Evolutionary conservation across 2,888 invertebrate genomes (phyloP).

Genomic region (Yponomeuta plumbellus): DNA sequence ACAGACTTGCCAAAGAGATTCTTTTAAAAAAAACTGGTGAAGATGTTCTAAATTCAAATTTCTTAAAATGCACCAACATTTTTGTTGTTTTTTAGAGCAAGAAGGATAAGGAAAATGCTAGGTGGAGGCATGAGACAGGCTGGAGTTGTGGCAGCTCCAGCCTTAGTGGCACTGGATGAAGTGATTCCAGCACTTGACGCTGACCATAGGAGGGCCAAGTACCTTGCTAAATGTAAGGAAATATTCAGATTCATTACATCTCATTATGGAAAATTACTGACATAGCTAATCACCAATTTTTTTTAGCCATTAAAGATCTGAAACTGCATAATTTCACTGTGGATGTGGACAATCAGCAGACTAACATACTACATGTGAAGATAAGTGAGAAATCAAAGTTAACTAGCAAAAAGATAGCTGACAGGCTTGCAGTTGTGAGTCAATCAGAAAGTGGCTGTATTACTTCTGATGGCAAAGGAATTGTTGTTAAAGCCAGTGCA

Average conservation of each 20-base stretch:
- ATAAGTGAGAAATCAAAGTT: conserved; percentile 62
- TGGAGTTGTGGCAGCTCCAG: conserved; percentile 89
- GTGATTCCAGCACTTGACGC: conserved; percentile 79
- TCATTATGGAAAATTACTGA: not conserved
- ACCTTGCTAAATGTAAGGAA: conserved; percentile 77
- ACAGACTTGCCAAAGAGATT: too few relatives aligned
- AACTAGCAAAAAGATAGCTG: conserved; percentile 68
- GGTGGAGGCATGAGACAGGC: conserved; percentile 92
- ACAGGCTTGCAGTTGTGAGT: conserved; percentile 63
- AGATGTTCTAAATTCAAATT: not conserved
- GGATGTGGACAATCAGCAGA: conserved; percentile 72
- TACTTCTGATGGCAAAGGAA: conserved; percentile 40
- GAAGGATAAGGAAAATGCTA: conserved; percentile 83
- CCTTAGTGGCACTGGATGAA: conserved; percentile 83
- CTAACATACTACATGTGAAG: conserved; percentile 81
- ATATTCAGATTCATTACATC: not conserved
- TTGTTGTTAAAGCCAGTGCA: conserved; percentile 69
- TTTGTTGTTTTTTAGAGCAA: conserved; percentile 68
- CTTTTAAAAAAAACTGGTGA: not conserved
- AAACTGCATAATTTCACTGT: conserved; percentile 72
- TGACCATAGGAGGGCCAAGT: conserved; percentile 80
- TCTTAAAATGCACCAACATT: not conserved
- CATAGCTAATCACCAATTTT: not conserved
- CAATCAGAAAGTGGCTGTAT: conserved; percentile 60
- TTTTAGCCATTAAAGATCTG: conserved; percentile 65